Evolutionary conservation across 1,140 invertebrate species (phyloP).

Genomic region (Drosophila nigromelanica): DNA sequence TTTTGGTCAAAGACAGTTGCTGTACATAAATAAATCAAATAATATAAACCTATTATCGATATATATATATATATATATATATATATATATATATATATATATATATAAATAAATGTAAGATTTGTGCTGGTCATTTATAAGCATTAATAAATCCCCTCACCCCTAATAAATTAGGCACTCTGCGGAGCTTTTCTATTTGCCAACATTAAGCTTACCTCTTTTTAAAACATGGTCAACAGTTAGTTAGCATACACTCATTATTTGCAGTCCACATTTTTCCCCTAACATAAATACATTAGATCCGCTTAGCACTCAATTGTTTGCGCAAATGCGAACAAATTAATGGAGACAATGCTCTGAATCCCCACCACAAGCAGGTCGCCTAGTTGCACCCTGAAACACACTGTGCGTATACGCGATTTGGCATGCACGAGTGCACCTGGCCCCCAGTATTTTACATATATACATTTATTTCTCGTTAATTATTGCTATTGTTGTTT

Average conservation of each 20-base stretch:
- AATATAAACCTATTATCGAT: neutral
- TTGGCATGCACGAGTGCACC: conserved; percentile 65
- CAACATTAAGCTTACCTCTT: conserved; percentile 14
- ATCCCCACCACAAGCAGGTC: conserved; percentile 9
- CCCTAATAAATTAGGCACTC: conserved; percentile 3
- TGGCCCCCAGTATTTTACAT: conserved; percentile 21
- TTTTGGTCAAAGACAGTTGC: conserved; percentile 20
- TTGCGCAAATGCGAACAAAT: conserved; percentile 35
- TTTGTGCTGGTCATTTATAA: conserved; percentile 34
- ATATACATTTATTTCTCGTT: conserved; percentile 49
- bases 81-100: conserved; percentile 20
- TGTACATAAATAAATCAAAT: too few species aligned
- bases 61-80: conserved; percentile 16
- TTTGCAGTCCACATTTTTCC: neutral
- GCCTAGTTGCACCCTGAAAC: conserved; percentile 1
- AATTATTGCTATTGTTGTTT: conserved; percentile 59
- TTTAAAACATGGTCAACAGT: neutral
- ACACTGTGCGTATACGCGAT: conserved; percentile 70
- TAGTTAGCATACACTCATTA: neutral
- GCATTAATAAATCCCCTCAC: conserved; percentile 23
- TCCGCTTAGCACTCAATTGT: conserved; percentile 60
- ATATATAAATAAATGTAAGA: conserved; percentile 10
- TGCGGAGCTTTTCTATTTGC: conserved; percentile 17
- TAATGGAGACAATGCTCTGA: conserved; percentile 21
- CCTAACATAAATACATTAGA: conserved; percentile 34